Evolutionary conservation across 2,888 invertebrate genomes (phyloP).

Genomic region (Clivina fossor): DNA sequence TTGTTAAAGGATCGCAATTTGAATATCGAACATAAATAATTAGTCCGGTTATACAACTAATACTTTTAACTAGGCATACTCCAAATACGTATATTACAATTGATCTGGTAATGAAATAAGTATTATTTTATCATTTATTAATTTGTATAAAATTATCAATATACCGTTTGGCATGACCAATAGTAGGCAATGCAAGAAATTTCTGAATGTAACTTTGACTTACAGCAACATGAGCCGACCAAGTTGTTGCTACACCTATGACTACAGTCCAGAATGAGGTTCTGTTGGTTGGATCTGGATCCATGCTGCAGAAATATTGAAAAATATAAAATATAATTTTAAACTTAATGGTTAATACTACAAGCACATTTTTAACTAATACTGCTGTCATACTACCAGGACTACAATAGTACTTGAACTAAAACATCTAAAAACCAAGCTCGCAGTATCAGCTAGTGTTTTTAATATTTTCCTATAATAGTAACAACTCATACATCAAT

Average conservation of each 20-base stretch:
- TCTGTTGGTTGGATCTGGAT: slow-evolving; percentile 61
- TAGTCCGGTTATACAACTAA: slow-evolving; percentile 61
- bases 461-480: no score
- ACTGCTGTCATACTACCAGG: no score
- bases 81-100: slow-evolving; percentile 48
- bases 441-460: no score
- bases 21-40: slow-evolving; percentile 64
- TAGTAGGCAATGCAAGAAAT: slow-evolving; percentile 56
- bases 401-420: no score
- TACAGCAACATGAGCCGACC: background rate
- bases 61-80: slow-evolving; percentile 57
- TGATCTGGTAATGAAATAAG: slow-evolving; percentile 10
- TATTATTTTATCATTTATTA: background rate
- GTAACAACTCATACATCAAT: no score
- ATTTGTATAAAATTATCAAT: background rate
- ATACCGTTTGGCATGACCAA: slow-evolving; percentile 1
- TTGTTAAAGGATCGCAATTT: slow-evolving; percentile 64
- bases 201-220: slow-evolving; percentile 55
- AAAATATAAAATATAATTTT: no score
- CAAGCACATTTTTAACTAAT: no score
- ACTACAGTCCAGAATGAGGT: slow-evolving; percentile 63
- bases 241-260: slow-evolving; percentile 58
- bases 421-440: no score
- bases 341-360: no score
- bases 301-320: slow-evolving; percentile 55